phyloP scores from a whole-genome alignment of 2,888 invertebrate species.

The Pseudanteris insignis region DNA sequence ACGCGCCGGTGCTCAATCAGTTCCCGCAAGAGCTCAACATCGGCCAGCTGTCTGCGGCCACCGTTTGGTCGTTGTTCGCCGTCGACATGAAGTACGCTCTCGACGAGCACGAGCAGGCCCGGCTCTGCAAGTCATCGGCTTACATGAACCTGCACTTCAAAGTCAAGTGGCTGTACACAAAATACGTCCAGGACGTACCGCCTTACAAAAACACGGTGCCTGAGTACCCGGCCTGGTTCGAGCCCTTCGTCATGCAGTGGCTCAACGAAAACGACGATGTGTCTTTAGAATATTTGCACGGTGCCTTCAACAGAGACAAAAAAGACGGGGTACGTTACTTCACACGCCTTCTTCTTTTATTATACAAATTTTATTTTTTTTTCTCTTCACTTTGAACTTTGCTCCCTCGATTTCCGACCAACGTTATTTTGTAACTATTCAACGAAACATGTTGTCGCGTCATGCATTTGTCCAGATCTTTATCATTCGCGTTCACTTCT shows the following conservation, averaged over 20 bases:
- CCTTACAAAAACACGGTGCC: slow-evolving; percentile 97
- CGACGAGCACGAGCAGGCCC: slow-evolving; percentile 96
- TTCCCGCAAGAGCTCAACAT: slow-evolving; percentile 99
- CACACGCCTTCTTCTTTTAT: neutral
- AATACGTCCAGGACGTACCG: slow-evolving; percentile 97
- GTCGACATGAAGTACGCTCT: slow-evolving; percentile 97
- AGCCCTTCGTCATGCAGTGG: slow-evolving; percentile 99
- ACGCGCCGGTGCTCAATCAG: slow-evolving; percentile 97
- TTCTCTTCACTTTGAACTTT: neutral
- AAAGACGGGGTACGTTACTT: slow-evolving; percentile 82
- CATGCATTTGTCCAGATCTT: no score
- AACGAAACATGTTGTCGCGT: no score
- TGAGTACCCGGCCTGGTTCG: slow-evolving; percentile 99
- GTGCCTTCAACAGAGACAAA: slow-evolving; percentile 97
- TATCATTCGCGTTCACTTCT: no score
- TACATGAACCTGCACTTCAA: slow-evolving; percentile 99
- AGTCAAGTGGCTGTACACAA: slow-evolving; percentile 98
- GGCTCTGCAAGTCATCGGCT: slow-evolving; percentile 95
- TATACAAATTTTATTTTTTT: neutral
- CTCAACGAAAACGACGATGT: slow-evolving; percentile 99
- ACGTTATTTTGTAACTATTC: no score
- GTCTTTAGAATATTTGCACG: slow-evolving; percentile 96
- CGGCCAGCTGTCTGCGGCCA: slow-evolving; percentile 95
- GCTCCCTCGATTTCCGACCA: no score
- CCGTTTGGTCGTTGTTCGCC: slow-evolving; percentile 97